Conservation (phyloP, 2,797 vertebrate genomes). For the Nyctibius grandis region DNA sequence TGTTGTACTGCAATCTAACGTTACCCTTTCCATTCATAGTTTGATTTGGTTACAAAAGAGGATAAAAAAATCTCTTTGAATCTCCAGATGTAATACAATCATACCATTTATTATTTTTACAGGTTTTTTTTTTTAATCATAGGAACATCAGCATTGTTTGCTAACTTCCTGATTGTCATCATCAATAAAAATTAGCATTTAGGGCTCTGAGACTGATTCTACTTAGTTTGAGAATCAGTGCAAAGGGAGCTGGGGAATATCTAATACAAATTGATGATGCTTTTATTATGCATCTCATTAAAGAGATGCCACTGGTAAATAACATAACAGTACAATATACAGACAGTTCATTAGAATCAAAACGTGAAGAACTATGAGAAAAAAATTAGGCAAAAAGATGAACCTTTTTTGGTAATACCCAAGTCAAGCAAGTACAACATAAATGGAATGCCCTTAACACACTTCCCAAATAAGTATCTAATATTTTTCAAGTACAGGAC, state of each 20-base stretch:
- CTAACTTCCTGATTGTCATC: constrained; percentile 63
- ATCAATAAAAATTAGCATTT: constrained; percentile 76
- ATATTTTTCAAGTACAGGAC: background rate
- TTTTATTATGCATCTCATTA: constrained; percentile 73
- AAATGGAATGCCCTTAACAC: background rate
- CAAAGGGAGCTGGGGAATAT: constrained; percentile 62
- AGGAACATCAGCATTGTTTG: constrained; percentile 38
- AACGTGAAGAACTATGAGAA: constrained; percentile 32
- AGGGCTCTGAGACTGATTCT: constrained; percentile 52
- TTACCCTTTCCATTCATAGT: background rate
- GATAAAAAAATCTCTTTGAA: background rate
- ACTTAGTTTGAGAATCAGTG: constrained; percentile 57
- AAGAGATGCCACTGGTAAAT: constrained; percentile 74
- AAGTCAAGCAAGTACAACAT: background rate
- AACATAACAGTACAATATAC: constrained; percentile 57
- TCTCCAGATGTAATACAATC: background rate
- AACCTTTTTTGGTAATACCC: background rate
- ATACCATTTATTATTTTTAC: constrained; percentile 52
- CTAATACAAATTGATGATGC: constrained; percentile 72
- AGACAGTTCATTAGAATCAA: constrained; percentile 61
- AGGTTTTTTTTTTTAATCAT: constrained; percentile 53
- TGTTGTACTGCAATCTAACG: background rate
- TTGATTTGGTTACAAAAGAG: background rate
- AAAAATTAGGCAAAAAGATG: background rate
- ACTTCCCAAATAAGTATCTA: background rate